Conservation (phyloP, 2,888 invertebrate genomes). For the Blastobasis lacticolella region DNA sequence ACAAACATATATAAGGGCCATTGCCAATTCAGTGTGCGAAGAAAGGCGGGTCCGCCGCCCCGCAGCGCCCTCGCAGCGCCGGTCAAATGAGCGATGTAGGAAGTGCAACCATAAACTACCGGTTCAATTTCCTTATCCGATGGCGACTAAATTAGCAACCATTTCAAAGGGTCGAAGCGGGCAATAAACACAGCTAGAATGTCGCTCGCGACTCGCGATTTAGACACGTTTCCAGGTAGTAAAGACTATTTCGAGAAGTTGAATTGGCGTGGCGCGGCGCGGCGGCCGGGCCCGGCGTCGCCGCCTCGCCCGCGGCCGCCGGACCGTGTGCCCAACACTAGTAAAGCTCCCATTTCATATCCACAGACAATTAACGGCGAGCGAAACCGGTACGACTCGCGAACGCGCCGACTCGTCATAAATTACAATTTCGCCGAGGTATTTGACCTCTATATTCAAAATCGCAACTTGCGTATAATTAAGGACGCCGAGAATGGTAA, state of each 20-base stretch:
- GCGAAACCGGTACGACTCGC: no score
- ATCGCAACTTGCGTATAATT: constrained; percentile 17
- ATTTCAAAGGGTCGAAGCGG: constrained; percentile 15
- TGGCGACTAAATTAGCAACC: constrained; percentile 10
- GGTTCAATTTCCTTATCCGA: constrained; percentile 8
- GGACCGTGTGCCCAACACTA: no score
- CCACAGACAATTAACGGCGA: no score
- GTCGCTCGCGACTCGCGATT: constrained; percentile 14
- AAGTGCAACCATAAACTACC: constrained; percentile 5
- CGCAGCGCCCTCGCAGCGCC: background rate
- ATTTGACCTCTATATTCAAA: no score
- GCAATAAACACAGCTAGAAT: constrained; percentile 18
- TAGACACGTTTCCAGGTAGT: constrained; percentile 23
- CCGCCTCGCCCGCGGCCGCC: no score
- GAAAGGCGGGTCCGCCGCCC: background rate
- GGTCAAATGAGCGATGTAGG: constrained; percentile 1
- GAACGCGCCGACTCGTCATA: no score
- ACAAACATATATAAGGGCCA: no score
- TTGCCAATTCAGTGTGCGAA: background rate
- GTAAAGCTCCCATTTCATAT: no score
- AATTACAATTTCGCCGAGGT: no score
- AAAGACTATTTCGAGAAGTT: constrained; percentile 17
- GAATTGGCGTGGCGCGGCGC: background rate
- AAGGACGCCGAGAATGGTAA: constrained; percentile 24
- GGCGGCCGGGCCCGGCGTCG: constrained; percentile 3